Conservation (phyloP, 2,888 invertebrate species). For the Belgica antarctica region DNA sequence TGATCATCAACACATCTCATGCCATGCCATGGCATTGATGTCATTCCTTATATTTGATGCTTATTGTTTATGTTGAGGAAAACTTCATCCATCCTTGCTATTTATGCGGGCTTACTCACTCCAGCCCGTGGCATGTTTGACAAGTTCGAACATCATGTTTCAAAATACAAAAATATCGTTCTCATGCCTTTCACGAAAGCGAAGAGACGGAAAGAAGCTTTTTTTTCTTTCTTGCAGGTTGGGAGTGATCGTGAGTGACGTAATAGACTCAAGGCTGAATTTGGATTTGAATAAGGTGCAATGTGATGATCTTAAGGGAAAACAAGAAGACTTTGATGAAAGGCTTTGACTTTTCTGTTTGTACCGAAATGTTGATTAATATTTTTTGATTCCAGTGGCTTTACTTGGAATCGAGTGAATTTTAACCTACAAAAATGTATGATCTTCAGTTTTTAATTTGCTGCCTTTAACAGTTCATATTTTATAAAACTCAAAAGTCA, state of each 20-base stretch:
- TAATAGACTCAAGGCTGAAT: not conserved
- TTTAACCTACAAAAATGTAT: too few relatives aligned
- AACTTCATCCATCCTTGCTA: not conserved
- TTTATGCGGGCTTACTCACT: not conserved
- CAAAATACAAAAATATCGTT: constrained; percentile 9
- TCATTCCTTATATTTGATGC: not conserved
- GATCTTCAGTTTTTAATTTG: too few relatives aligned
- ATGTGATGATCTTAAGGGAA: not conserved
- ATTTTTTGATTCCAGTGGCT: too few relatives aligned
- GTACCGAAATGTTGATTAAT: too few relatives aligned
- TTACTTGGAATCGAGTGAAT: too few relatives aligned
- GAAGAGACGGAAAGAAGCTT: not conserved
- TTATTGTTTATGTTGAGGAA: not conserved
- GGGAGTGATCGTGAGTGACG: not conserved
- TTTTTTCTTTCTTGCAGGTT: constrained; percentile 2
- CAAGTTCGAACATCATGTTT: constrained; percentile 16
- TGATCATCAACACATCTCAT: constrained; percentile 21
- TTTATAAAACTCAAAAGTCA: too few relatives aligned
- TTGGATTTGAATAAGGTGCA: not conserved
- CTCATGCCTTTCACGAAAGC: not conserved
- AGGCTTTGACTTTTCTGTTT: too few relatives aligned
- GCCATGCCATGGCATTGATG: not conserved
- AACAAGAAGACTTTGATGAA: too few relatives aligned
- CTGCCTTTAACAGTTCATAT: too few relatives aligned
- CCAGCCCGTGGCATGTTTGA: not conserved